Conservation (phyloP, 1,140 invertebrate species). For the Antheraea mylitta region DNA sequence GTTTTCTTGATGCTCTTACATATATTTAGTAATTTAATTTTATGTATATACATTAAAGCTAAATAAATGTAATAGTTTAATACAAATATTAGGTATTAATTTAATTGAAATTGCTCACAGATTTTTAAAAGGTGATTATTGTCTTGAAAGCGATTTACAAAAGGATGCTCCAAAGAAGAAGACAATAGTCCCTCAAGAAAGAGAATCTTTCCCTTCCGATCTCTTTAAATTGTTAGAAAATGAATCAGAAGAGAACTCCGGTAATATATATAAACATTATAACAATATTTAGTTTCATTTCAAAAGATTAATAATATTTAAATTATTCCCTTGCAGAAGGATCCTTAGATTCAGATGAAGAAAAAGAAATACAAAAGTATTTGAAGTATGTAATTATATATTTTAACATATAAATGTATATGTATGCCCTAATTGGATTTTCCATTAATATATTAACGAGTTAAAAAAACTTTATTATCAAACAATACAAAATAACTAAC, state of each 20-base stretch:
- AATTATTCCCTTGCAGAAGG: conserved; percentile 33
- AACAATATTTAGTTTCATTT: not conserved
- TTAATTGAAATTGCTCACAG: conserved; percentile 24
- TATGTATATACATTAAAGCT: no score
- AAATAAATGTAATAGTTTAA: no score
- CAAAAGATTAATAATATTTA: not conserved
- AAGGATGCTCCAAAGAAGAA: conserved; percentile 20
- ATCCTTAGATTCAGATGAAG: conserved; percentile 49
- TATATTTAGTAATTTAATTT: no score
- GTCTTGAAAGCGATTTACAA: conserved; percentile 49
- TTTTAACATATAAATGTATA: not conserved
- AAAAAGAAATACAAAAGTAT: conserved; percentile 55
- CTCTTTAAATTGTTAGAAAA: conserved; percentile 18
- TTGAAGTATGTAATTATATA: conserved; percentile 40
- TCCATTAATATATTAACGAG: no score
- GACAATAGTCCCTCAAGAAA: conserved; percentile 3
- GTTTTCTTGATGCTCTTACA: no score
- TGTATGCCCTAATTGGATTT: no score
- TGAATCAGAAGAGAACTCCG: conserved; percentile 24
- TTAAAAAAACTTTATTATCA: no score
- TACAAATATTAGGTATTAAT: no score
- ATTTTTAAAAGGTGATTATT: conserved; percentile 58
- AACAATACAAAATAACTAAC: no score
- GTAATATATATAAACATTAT: conserved; percentile 8
- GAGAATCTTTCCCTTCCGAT: conserved; percentile 33